Evolutionary conservation across 2,113 vertebrate species (phyloP), one percentile per base, ranked within the genome.

Genomic region (Camelus dromedarius): DNA sequence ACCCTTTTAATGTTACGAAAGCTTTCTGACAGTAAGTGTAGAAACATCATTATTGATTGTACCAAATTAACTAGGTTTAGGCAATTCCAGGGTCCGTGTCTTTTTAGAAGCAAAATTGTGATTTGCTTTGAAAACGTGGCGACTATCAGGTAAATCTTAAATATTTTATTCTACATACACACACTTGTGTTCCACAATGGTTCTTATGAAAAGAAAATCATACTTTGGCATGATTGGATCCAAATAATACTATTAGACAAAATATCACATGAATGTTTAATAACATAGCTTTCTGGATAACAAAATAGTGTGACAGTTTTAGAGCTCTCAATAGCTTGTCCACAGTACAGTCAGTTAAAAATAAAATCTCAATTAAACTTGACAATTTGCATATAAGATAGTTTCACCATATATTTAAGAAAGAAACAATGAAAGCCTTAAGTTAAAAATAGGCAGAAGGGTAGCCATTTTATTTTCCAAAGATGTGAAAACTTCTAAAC

Each of bases 401-500:
- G 54, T 82, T 56, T 10, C 24, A 60, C 2, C 4, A 30, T 62
- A 26, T n/a, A 60, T 64, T 85, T 82, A 54, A 75, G 50, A 86
- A 91, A 87, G 5, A 8, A 85, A 66, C 10, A 77, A 54, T 11
- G 62, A 64, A 67, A 64, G 18, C 1, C 0, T 85, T 91, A 70
- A 28, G 38, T 76, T 91, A 67, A 19, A 20, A 95, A 52, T 66
- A 30, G 8, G 5, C 32, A 70, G 10, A 76, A 87, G 2, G 15
- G 48, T 64, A 72, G 32, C 10, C 11, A 69, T 54, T 54, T 93
- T 95, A 50, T 16, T 93, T 5, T 97, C 8, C 46, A 60, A 75
- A 46, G 72, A 95, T 96, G 75, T 18, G 64, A 95, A 97, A 97
- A 89, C 56, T 97, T 95, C 95, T 35, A 89, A 90, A 56, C 2